Evolutionary conservation across 2,797 vertebrate species (phyloP).

Genomic region (Myiotriccus ornatus): DNA sequence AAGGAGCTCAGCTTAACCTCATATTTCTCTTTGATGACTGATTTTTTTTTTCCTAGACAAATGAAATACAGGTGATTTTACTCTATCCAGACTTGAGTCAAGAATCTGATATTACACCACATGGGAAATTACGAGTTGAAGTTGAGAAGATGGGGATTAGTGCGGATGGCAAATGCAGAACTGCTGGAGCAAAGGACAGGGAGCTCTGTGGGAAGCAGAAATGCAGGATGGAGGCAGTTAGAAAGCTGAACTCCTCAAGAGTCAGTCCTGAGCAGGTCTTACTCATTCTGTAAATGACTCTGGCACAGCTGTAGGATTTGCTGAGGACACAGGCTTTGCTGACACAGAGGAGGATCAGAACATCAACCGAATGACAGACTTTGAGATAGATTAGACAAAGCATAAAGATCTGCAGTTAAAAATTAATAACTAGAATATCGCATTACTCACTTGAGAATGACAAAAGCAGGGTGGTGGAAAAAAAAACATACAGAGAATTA

Average conservation of each 20-base stretch:
- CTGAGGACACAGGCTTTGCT: not conserved
- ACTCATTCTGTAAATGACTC: not conserved
- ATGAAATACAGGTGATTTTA: slow-evolving; percentile 47
- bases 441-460: slow-evolving; percentile 41
- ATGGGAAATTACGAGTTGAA: slow-evolving; percentile 35
- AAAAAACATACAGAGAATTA: not conserved
- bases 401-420: slow-evolving; percentile 27
- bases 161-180: not conserved
- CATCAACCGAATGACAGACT: slow-evolving; percentile 13
- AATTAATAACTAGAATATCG: slow-evolving; percentile 43
- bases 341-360: not conserved
- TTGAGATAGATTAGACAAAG: not conserved
- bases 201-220: not conserved
- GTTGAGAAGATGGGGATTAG: slow-evolving; percentile 38
- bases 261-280: not conserved
- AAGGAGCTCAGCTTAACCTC: slow-evolving; percentile 45
- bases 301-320: not conserved
- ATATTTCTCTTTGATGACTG: slow-evolving; percentile 53
- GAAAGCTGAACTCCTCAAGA: not conserved
- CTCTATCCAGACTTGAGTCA: not conserved
- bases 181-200: not conserved
- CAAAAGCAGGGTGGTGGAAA: slow-evolving; percentile 23
- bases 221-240: not conserved
- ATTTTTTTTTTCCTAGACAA: slow-evolving; percentile 14
- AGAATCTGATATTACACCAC: slow-evolving; percentile 28